phyloP scores from a whole-genome alignment of 2,113 vertebrate species.

The Chionomys nivalis region DNA sequence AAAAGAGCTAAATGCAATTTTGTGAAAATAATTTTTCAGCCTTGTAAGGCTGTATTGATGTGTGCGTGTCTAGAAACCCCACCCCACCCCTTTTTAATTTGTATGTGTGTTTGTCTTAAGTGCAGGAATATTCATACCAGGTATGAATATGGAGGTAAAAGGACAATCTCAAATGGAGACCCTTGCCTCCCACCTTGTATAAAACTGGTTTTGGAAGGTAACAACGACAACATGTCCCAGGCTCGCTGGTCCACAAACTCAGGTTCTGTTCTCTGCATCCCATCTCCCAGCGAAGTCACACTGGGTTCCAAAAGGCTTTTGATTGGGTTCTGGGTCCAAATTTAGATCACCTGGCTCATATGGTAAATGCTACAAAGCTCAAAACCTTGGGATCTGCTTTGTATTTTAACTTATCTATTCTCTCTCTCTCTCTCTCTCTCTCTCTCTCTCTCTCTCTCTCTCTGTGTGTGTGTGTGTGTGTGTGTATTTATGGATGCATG shows the following conservation, averaged over 20 bases:
- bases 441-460: too few species aligned
- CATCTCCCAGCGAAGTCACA: background rate
- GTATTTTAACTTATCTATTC: background rate
- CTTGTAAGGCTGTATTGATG: slow-evolving; percentile 69
- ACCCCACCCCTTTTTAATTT: background rate
- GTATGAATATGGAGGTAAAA: background rate
- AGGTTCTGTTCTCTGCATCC: background rate
- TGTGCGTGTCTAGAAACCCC: slow-evolving; percentile 63
- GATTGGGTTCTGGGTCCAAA: background rate
- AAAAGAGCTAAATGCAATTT: slow-evolving; percentile 60
- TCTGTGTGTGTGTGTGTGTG: background rate
- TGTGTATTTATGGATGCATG: background rate
- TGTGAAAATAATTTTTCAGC: slow-evolving; percentile 59
- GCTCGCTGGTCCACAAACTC: background rate
- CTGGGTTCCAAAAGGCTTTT: background rate
- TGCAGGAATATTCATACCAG: background rate
- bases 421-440: too few species aligned
- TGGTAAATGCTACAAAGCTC: background rate
- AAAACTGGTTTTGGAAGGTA: background rate
- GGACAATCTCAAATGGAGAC: background rate
- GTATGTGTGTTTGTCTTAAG: background rate
- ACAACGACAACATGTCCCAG: background rate
- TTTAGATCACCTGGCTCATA: too few species aligned
- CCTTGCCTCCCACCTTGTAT: background rate
- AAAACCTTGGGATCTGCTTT: background rate